Evolutionary conservation across 2,888 invertebrate genomes (phyloP), one percentile per base, ranked within the genome.

Genomic region (Drosophila kokeensis): DNA sequence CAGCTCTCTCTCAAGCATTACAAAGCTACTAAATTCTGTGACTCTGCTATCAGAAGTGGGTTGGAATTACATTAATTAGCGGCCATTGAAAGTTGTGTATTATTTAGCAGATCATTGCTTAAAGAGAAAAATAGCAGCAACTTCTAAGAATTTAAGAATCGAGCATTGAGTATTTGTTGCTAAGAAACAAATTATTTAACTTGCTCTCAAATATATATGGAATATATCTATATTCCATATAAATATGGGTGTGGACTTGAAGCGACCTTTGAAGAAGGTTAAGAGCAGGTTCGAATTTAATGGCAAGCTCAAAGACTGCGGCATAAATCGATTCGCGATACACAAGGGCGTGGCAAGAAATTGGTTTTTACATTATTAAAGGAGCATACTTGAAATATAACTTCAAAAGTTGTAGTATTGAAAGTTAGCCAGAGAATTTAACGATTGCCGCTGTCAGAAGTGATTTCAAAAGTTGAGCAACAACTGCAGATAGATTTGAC

Each of bases 31-130:
- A 48, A 18, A 58, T 57, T 71, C 52, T 42, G 10, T 24, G 18
- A 42, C n/a, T 18, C 24, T 18, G 24, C 30, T 8, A 42, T 61
- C 65, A 21, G 24, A 27, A 40, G 29, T 36, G 54, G 34, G n/a
- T 27, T 29, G 48, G 24, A 54, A 42, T 21, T 34, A 32, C 29
- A 63, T 52, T 52, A 54, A 61, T 63, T 53, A 54, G 40, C 32
- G 40, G 2, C 38, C 53, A 53, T 48, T 48, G 27, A 48, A 40
- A 24, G 21, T 34, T 50, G 34, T 30, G 24, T 32, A 32, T 62
- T 50, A 54, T 32, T 32, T 15, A 21, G 15, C 52, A 34, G 32
- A 21, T 30, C 21, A 34, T 45, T 15, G 15, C 15, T 4, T 24
- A 15, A 15, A 24, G 7, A 15, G 45, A 45, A 45, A 45, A 45